phyloP scores from a whole-genome alignment of 2,797 vertebrate species.

The Chaetophractus vellerosus region DNA sequence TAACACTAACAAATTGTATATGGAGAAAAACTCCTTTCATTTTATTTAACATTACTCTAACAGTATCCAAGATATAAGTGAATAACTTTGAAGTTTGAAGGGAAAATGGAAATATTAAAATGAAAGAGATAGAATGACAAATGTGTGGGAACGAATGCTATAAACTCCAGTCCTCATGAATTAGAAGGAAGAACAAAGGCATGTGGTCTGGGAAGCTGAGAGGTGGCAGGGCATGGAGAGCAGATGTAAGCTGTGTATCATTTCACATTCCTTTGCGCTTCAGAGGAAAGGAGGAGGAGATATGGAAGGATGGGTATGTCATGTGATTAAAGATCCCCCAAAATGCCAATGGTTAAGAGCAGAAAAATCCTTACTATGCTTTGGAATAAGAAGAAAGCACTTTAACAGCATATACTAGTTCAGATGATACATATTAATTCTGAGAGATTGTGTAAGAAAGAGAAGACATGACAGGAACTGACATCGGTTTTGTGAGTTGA shows the following conservation, averaged over 20 bases:
- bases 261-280: constrained; percentile 73
- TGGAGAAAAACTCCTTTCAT: constrained; percentile 40
- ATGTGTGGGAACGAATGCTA: constrained; percentile 64
- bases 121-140: constrained; percentile 80
- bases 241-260: constrained; percentile 79
- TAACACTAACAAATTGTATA: neutral
- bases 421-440: constrained; percentile 81
- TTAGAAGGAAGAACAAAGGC: constrained; percentile 79
- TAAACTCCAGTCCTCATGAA: constrained; percentile 60
- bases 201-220: constrained; percentile 49
- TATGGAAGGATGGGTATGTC: constrained; percentile 16
- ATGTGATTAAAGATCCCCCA: constrained; percentile 57
- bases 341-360: constrained; percentile 45
- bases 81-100: constrained; percentile 77
- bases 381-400: constrained; percentile 80
- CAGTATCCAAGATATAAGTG: constrained; percentile 21
- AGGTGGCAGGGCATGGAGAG: constrained; percentile 62
- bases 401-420: constrained; percentile 77
- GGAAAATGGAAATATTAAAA: constrained; percentile 72
- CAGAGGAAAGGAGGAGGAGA: constrained; percentile 71
- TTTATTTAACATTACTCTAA: constrained; percentile 50
- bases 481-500: constrained; percentile 83
- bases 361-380: constrained; percentile 73
- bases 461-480: constrained; percentile 74
- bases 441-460: constrained; percentile 72